Evolutionary conservation across 1,140 invertebrate species (phyloP), one percentile per base, ranked within the genome.

Genomic region (Drosophila baimaii): DNA sequence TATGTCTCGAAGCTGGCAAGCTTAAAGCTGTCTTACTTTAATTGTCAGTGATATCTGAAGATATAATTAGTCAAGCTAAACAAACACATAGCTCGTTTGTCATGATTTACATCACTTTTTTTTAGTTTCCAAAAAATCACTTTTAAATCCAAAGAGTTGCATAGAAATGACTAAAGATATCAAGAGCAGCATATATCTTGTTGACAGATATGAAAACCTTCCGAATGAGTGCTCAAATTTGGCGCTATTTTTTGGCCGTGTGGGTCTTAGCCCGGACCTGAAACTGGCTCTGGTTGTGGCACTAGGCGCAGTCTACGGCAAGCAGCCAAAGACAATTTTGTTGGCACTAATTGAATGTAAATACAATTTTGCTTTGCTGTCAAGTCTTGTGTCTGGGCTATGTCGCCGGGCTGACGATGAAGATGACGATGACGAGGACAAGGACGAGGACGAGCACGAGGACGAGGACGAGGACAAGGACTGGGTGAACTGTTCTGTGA

Each of bases 311-410:
- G 79, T 59, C 58, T 62, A 85, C 69, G 82, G 85, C 84, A 77
- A 70, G 83, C 83, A 86, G 83, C 84, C 84, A 88, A 89, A 89
- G 84, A 89, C 84, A 89, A 89, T 89, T 89, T 89, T 89, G 84
- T 89, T 89, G 84, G 84, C 84, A 89, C 84, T 89, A 89, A 89
- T 89, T 89, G 84, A 89, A 89, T 89, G 84, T 89, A 89, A 89
- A 89, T 89, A 89, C 84, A 89, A 89, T 89, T 89, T 89, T 89
- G 84, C 85, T 89, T 89, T 84, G 84, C 84, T 89, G 84, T 89
- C 84, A 89, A 89, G 80, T 89, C 83, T 89, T 89, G 84, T 89
- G 84, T 89, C 84, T 89, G 88, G 83, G 83, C 81, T 44, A 78
- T 74, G 77, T 58, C 59, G 49, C 35, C 25, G 27, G 29, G 47